These are phyloP conservation scores for Arothron firmamentum DNA, from an alignment of 2,113 vertebrate genomes.

Conservation along the genomic window DNA sequence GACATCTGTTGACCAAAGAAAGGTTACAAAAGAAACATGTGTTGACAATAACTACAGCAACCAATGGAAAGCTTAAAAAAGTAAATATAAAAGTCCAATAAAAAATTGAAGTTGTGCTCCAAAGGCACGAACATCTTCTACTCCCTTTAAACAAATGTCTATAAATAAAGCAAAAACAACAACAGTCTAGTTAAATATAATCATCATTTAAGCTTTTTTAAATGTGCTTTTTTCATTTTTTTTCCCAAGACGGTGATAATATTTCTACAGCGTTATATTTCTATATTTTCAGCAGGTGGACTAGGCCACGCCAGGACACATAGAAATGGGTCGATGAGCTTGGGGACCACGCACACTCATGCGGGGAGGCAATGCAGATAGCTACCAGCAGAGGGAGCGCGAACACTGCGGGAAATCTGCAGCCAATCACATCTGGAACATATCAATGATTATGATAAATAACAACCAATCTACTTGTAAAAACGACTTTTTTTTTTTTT, in stretches of 20 bases:
- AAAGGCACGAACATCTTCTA: slow-evolving; percentile 68
- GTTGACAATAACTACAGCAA: slow-evolving; percentile 50
- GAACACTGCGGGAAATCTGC: slow-evolving; percentile 6
- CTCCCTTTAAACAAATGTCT: slow-evolving; percentile 43
- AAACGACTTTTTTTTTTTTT: too few species aligned
- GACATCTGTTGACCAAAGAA: slow-evolving; percentile 15
- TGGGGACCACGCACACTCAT: too few species aligned
- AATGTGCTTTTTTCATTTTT: slow-evolving; percentile 25
- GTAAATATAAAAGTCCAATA: slow-evolving; percentile 60
- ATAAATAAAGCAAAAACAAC: slow-evolving; percentile 60
- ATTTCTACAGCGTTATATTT: slow-evolving; percentile 16
- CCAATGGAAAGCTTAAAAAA: slow-evolving; percentile 55
- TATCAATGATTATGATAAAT: too few species aligned
- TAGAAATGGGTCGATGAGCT: not conserved
- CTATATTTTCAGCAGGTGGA: slow-evolving; percentile 30
- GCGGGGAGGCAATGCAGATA: not conserved
- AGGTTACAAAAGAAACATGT: slow-evolving; percentile 44
- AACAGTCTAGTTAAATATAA: slow-evolving; percentile 49
- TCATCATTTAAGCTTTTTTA: slow-evolving; percentile 28
- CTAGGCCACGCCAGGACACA: slow-evolving; percentile 34
- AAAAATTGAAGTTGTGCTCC: slow-evolving; percentile 65
- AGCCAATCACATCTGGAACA: too few species aligned
- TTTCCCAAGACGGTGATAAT: not conserved
- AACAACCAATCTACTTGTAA: too few species aligned
- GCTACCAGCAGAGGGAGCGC: slow-evolving; percentile 46